Evolutionary conservation across 2,113 vertebrate species (phyloP), one percentile per base, ranked within the genome.

Genomic region (Octodon degus): DNA sequence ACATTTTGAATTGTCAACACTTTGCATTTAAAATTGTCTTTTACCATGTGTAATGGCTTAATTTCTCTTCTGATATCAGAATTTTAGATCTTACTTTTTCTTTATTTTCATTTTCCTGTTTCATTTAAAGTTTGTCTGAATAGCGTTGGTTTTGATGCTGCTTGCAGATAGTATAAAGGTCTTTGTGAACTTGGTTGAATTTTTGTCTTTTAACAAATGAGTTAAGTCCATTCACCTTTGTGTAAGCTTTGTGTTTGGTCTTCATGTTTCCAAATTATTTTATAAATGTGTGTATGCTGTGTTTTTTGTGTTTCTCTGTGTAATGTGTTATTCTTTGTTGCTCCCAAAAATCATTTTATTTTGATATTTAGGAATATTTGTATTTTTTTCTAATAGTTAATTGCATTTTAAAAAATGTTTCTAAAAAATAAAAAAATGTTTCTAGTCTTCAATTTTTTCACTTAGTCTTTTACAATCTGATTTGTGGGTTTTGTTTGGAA

Each of bases 221-320:
- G 19, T 34, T 34, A 90, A 87, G 22, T 32, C n/a, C 77, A 80
- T 79, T 84, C 7, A 22, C 30, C 22, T 50, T 91, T 74, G 47
- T 50, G 11, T 24, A 55, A 20, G 12, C 93, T 43, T 53, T n/a
- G 67, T 27, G 20, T 87, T 89, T 86, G 7, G 47, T 67, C 20
- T 86, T 81, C 86, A 89, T 17, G 19, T 91, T 92, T 80, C 58
- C 17, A 72, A 90, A 65, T 84, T 91, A 87, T 72, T 60, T 79
- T 85, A 50, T 72, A 47, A 47, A 14, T 24, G 40, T 14, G 6
- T 53, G 25, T 87, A 5, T 65, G 30, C 43, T 94, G 2, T 79
- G 65, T 90, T 93, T 50, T 63, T 17, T 2, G 24, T 72, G 19
- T n/a, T 83, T 86, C 9, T 85, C 62, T 76, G 60, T 47, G 10